Conservation (phyloP, 2,797 vertebrate species). For the Malurus splendens region DNA sequence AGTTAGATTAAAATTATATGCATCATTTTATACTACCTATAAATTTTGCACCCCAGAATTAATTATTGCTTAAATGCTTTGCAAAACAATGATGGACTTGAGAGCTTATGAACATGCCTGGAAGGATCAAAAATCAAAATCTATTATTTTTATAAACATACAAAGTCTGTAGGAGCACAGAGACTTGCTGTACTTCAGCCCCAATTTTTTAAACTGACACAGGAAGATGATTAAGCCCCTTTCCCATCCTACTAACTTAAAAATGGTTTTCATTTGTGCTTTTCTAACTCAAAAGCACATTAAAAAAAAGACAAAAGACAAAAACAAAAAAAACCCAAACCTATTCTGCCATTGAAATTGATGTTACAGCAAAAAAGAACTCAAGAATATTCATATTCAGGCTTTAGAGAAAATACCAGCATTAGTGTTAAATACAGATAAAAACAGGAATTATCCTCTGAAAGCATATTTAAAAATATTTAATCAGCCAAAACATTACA, state of each 20-base stretch:
- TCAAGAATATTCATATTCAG: neutral
- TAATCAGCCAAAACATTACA: neutral
- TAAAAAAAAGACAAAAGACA: neutral
- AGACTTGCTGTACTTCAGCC: neutral
- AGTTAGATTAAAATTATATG: neutral
- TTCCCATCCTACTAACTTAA: neutral
- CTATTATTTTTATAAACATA: neutral
- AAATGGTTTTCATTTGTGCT: neutral
- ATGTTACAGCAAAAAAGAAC: neutral
- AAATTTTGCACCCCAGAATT: neutral
- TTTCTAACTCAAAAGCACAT: neutral
- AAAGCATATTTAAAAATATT: neutral
- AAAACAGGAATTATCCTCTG: neutral
- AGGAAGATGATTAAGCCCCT: neutral
- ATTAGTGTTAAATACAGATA: neutral
- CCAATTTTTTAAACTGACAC: neutral
- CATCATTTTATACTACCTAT: neutral
- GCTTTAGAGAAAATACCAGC: neutral
- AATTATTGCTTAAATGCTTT: neutral
- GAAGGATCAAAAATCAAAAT: neutral
- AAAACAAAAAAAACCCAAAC: accelerated
- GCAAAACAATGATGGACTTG: neutral
- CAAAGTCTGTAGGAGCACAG: neutral
- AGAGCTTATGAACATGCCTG: neutral
- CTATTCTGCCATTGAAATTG: neutral